Base-by-base conservation (phyloP, 2,113 vertebrate genomes). In the Nibea albiflora region DNA sequence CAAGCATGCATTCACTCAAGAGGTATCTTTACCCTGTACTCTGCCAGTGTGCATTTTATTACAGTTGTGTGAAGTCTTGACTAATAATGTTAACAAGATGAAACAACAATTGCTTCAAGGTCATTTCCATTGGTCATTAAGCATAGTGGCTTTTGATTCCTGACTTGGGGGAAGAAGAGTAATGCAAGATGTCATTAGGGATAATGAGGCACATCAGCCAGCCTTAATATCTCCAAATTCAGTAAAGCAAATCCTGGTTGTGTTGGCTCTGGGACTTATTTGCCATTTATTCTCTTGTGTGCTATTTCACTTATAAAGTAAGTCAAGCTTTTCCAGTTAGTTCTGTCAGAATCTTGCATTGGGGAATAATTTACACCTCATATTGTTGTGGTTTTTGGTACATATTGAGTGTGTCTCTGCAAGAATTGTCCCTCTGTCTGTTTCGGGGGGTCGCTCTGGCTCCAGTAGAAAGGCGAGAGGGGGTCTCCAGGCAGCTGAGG, bases 341-440 rank as follows among this genome's bases (percentile, higher is more conserved):
- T 79, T 76, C 31, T 70, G 60, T 72, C 78, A 57, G 52, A 86
- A 80, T 76, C 39, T 49, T 12, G 28, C 78, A 31, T 56, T 74
- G 56, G 88, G 80, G 57, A 86, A 85, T 87, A 71, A 85, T 85
- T 90, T 83, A 80, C 78, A 76, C 84, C 80, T 91, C 78, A 81
- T 82, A 82, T 73, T 47, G 64, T 62, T 85, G 78, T 49, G 75
- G 53, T 62, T 85, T 73, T 80, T 57, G 65, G 65, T 80, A 46
- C 70, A 73, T 73, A 80, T 78, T n/a, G 24, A 73, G 60, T 71
- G 72, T 53, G 26, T 66, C 63, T 49, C 44, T 50, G 67, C 62
- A 89, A 92, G 91, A 93, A 92, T 90, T 80, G 76, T 78, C 70
- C 86, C 87, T 92, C 80, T 94, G 92, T 95, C 81, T 92, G 78